Conservation (phyloP, 2,113 vertebrate species). For the Cervus canadensis region DNA sequence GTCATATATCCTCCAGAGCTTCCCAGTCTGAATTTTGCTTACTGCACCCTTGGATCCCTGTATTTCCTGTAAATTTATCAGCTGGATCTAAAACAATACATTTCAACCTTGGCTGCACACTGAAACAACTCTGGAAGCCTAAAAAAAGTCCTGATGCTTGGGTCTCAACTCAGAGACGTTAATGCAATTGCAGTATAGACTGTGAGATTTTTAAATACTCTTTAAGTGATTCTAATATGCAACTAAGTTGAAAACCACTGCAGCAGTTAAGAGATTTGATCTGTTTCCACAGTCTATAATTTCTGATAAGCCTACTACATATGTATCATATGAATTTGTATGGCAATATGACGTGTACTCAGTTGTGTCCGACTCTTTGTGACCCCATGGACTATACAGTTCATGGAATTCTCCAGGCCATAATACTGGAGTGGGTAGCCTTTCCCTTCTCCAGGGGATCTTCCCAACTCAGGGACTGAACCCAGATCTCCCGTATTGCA, state of each 20-base stretch:
- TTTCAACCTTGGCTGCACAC: neutral
- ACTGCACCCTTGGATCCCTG: neutral
- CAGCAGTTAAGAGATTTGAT: neutral
- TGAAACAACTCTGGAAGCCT: neutral
- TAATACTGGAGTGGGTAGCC: neutral
- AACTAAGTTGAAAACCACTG: neutral
- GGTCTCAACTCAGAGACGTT: neutral
- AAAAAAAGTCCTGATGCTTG: neutral
- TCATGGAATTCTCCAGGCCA: neutral
- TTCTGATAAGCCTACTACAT: neutral
- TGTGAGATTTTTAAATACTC: neutral
- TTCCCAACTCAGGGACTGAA: neutral
- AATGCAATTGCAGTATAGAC: neutral
- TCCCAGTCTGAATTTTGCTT: neutral
- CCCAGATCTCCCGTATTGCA: neutral
- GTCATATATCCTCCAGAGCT: neutral
- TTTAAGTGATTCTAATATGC: neutral
- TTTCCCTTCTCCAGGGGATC: neutral
- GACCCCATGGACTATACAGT: neutral
- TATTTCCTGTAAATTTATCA: neutral
- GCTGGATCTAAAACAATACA: neutral
- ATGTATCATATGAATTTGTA: neutral
- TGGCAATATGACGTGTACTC: neutral
- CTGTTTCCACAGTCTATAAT: neutral
- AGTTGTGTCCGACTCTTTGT: neutral